phyloP scores from a whole-genome alignment of 37 sponge, comb jelly and placozoan species.

The Ephydatia muelleri region DNA sequence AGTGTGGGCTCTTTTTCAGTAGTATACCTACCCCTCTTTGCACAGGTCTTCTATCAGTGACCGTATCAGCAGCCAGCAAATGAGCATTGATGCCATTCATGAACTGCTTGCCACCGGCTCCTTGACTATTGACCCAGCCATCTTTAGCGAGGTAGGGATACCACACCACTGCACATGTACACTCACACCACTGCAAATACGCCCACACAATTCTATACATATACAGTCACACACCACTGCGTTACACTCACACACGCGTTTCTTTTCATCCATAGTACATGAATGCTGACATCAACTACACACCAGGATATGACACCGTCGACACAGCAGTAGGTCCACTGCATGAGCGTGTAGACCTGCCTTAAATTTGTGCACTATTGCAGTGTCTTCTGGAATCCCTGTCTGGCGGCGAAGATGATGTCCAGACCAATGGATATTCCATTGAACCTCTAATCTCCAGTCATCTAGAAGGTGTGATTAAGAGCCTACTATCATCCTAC shows the following conservation, averaged over 20 bases:
- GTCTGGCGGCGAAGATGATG: background rate
- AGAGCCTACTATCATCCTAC: background rate
- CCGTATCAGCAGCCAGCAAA: slow-evolving; percentile 50
- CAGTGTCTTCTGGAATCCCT: slow-evolving; percentile 63
- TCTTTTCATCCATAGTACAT: slow-evolving; percentile 29
- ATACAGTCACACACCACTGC: background rate
- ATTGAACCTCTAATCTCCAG: background rate
- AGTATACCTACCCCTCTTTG: too few relatives aligned
- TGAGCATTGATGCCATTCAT: slow-evolving; percentile 50
- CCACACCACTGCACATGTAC: background rate
- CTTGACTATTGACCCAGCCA: slow-evolving; percentile 54
- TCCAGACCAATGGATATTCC: background rate
- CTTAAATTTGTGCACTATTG: background rate
- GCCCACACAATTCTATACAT: background rate
- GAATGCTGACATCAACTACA: background rate
- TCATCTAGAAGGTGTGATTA: background rate
- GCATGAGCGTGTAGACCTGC: background rate
- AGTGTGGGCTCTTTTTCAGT: background rate
- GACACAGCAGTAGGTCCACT: slow-evolving; percentile 65
- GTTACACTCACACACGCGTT: background rate
- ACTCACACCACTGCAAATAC: background rate
- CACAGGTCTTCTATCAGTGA: slow-evolving; percentile 22
- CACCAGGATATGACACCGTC: slow-evolving; percentile 47
- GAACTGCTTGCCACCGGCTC: slow-evolving; percentile 30
- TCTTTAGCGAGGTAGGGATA: slow-evolving; percentile 49